These are phyloP conservation scores for Oncorhynchus masou DNA, from an alignment of 2,113 vertebrate species.

Conservation along the genomic window DNA sequence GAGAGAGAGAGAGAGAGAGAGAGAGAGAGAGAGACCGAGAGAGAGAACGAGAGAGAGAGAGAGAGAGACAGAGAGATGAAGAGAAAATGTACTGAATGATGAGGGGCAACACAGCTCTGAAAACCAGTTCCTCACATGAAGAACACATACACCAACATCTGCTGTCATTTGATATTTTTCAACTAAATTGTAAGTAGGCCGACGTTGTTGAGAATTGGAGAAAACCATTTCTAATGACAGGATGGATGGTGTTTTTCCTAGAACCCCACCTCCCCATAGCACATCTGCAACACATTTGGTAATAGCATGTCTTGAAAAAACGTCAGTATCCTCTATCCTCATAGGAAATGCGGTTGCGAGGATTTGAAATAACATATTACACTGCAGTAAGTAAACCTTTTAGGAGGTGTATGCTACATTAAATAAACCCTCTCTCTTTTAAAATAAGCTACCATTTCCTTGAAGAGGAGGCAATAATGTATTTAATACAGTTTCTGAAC, in stretches of 20 bases:
- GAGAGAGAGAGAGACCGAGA: neutral
- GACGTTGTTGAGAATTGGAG: constrained; percentile 54
- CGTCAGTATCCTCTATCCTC: constrained; percentile 67
- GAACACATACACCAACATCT: constrained; percentile 46
- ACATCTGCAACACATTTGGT: constrained; percentile 78
- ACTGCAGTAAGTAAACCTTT: constrained; percentile 75
- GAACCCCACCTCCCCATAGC: constrained; percentile 50
- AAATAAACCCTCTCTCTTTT: constrained; percentile 73
- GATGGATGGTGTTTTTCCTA: constrained; percentile 62
- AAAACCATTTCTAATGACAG: constrained; percentile 63
- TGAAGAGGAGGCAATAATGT: constrained; percentile 50
- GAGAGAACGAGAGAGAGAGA: neutral
- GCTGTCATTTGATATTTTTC: neutral
- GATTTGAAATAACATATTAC: constrained; percentile 79
- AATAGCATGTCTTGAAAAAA: constrained; percentile 57
- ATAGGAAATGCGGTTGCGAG: constrained; percentile 71
- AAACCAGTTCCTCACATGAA: constrained; percentile 21
- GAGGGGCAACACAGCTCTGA: constrained; percentile 28
- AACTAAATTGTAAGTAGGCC: constrained; percentile 46
- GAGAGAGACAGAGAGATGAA: neutral
- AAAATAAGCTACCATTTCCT: constrained; percentile 79
- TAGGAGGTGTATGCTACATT: constrained; percentile 75
- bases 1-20: neutral
- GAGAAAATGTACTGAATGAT: constrained; percentile 20
- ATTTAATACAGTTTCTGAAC: constrained; percentile 63